These are phyloP conservation scores for Trichomycterus rosablanca DNA, from an alignment of 2,113 vertebrate genomes.

Conservation along the genomic window DNA sequence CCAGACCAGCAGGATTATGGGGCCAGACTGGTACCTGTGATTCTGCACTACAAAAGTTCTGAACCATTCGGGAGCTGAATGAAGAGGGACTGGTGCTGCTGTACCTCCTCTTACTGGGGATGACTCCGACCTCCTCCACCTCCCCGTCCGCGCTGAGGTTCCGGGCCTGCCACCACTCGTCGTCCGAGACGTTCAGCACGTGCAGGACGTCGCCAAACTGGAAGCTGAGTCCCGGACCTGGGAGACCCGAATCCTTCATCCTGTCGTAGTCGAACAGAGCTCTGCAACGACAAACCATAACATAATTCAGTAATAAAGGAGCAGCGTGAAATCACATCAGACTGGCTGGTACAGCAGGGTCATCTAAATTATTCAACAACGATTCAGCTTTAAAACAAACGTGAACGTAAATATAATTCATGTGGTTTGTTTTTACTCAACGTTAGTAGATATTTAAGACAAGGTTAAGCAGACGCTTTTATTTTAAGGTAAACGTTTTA, in stretches of 20 bases:
- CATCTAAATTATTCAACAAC: neutral
- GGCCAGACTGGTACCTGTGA: too few relatives aligned
- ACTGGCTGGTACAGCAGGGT: slow-evolving; percentile 36
- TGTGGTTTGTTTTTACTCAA: too few relatives aligned
- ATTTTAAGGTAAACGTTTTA: too few relatives aligned
- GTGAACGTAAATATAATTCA: too few relatives aligned
- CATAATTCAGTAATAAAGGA: neutral
- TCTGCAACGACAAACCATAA: slow-evolving; percentile 52
- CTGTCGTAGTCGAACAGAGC: slow-evolving; percentile 94
- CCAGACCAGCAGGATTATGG: too few relatives aligned
- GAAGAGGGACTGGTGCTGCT: too few relatives aligned
- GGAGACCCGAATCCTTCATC: slow-evolving; percentile 81
- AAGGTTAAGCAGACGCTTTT: too few relatives aligned
- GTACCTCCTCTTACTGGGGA: slow-evolving; percentile 95
- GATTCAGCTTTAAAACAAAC: neutral
- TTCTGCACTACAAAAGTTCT: too few relatives aligned
- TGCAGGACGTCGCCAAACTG: slow-evolving; percentile 93
- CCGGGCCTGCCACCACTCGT: slow-evolving; percentile 97
- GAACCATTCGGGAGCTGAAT: too few relatives aligned
- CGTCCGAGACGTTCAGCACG: slow-evolving; percentile 87
- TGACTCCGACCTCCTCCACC: slow-evolving; percentile 89
- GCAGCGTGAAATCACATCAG: slow-evolving; percentile 23
- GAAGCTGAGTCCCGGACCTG: slow-evolving; percentile 88
- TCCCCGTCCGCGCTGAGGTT: slow-evolving; percentile 79
- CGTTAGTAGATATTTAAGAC: too few relatives aligned